These are phyloP conservation scores for Drosophila lowei DNA, from an alignment of 1,140 invertebrate genomes.

Conservation along the genomic window DNA sequence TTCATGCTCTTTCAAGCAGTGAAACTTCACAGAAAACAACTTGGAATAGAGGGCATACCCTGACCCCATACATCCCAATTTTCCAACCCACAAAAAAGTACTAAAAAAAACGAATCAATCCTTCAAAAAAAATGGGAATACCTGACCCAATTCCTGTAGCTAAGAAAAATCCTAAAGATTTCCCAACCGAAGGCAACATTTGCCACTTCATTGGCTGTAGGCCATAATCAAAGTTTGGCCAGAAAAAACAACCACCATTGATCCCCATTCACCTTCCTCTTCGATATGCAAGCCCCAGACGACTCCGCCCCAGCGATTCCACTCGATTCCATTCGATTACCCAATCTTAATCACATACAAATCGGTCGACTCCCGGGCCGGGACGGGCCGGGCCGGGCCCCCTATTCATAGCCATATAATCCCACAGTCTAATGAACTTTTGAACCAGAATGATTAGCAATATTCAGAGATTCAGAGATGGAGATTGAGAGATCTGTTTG, in stretches of 20 bases:
- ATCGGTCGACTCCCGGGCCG: constrained; percentile 1
- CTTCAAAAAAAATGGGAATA: neutral
- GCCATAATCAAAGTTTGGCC: constrained; percentile 11
- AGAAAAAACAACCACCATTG: constrained; percentile 2
- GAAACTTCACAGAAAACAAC: no score
- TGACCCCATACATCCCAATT: no score
- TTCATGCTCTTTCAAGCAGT: no score
- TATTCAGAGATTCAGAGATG: constrained; percentile 13
- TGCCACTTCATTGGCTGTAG: constrained; percentile 14
- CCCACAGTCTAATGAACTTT: constrained; percentile 52
- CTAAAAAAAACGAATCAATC: no score
- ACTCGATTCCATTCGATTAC: constrained; percentile 10
- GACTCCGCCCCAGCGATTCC: constrained; percentile 22
- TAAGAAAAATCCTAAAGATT: constrained; percentile 8
- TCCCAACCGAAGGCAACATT: constrained; percentile 20
- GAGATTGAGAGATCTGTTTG: constrained; percentile 11
- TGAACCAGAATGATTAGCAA: constrained; percentile 46
- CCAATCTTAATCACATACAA: constrained; percentile 42
- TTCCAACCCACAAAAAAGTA: no score
- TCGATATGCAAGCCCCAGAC: neutral
- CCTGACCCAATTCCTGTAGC: constrained; percentile 9
- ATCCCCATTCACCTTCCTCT: constrained; percentile 36
- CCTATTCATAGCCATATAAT: neutral
- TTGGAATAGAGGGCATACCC: no score
- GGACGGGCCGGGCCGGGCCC: no score